Percentiles rank a stretch among this genome's conserved stretches.
Conservation (phyloP, 2,888 invertebrate species). For the Thelaira solivaga region DNA sequence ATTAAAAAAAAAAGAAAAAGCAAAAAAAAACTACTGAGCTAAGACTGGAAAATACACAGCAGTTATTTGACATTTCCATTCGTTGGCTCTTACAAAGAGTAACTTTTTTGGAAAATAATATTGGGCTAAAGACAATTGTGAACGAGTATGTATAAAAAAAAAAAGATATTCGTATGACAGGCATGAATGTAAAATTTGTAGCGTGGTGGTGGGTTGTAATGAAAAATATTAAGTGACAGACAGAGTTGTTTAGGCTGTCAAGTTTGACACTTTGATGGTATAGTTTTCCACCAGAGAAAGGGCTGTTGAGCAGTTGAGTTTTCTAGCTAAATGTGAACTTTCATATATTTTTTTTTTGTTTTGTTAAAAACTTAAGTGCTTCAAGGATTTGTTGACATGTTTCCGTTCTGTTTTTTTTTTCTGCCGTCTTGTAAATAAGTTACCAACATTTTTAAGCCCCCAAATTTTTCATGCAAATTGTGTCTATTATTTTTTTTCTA, state of each 20-base stretch:
- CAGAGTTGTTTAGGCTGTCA: constrained; percentile 63
- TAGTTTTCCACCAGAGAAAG: constrained; percentile 4
- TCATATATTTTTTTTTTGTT: not conserved
- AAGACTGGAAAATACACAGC: constrained; percentile 28
- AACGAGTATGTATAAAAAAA: not conserved
- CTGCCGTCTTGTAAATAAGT: not conserved
- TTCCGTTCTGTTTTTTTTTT: constrained; percentile 18
- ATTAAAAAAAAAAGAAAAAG: constrained; percentile 7
- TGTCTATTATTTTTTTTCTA: constrained; percentile 45
- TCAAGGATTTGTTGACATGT: constrained; percentile 61
- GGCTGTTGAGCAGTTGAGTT: not conserved
- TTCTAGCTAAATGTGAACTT: constrained; percentile 35
- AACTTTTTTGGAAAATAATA: constrained; percentile 61
- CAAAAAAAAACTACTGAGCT: not conserved
- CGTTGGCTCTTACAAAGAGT: too few species aligned
- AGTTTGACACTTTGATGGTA: constrained; percentile 48
- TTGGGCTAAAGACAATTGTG: constrained; percentile 28
- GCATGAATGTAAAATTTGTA: constrained; percentile 17
- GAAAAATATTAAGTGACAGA: constrained; percentile 41
- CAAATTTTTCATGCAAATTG: constrained; percentile 62
- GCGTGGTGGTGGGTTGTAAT: not conserved
- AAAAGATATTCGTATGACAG: constrained; percentile 25
- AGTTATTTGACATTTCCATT: constrained; percentile 49
- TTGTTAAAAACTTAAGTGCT: constrained; percentile 21
- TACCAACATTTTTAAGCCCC: not conserved